Percentiles rank a stretch among this genome's conserved stretches.
phyloP scores from a whole-genome alignment of 2,888 invertebrate genomes.

The Zeuzera pyrina region DNA sequence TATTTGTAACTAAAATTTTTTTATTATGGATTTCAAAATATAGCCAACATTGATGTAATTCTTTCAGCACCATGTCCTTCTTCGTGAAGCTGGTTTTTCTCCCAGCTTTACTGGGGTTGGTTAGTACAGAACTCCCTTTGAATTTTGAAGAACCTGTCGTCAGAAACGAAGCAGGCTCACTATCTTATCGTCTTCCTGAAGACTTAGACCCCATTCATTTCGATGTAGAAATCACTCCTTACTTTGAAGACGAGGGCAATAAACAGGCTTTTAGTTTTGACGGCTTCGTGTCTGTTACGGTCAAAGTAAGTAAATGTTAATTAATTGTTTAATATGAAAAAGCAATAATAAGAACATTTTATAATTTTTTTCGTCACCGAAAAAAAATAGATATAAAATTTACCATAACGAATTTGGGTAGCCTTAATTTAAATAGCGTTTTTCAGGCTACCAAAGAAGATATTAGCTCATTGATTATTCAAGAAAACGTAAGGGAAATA shows the following conservation, averaged over 20 bases:
- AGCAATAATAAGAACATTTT: background rate
- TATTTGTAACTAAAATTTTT: too few relatives aligned
- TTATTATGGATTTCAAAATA: background rate
- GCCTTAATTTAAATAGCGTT: background rate
- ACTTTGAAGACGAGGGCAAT: slow-evolving; percentile 43
- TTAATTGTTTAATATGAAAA: background rate
- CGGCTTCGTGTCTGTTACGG: slow-evolving; percentile 49
- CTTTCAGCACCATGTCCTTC: slow-evolving; percentile 32
- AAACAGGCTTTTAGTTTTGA: slow-evolving; percentile 55
- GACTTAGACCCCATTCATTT: slow-evolving; percentile 66
- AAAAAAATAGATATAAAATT: background rate
- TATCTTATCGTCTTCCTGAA: slow-evolving; percentile 46
- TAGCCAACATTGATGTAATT: background rate
- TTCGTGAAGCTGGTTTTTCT: slow-evolving; percentile 27
- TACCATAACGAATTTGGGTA: background rate
- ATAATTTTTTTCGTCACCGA: too few relatives aligned
- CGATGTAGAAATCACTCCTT: slow-evolving; percentile 66
- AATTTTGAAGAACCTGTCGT: slow-evolving; percentile 21
- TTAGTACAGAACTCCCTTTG: slow-evolving; percentile 39
- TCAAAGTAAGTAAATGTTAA: slow-evolving; percentile 32
- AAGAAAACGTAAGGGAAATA: slow-evolving; percentile 51
- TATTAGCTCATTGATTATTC: slow-evolving; percentile 34
- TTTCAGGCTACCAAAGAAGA: slow-evolving; percentile 36
- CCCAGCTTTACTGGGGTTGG: slow-evolving; percentile 29
- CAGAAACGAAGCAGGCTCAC: slow-evolving; percentile 20